A percentile compares a stretch with the other conserved stretches of the same genome.
These are phyloP conservation scores for Onychostoma macrolepis DNA, from an alignment of 2,113 vertebrate genomes.

Conservation along the genomic window DNA sequence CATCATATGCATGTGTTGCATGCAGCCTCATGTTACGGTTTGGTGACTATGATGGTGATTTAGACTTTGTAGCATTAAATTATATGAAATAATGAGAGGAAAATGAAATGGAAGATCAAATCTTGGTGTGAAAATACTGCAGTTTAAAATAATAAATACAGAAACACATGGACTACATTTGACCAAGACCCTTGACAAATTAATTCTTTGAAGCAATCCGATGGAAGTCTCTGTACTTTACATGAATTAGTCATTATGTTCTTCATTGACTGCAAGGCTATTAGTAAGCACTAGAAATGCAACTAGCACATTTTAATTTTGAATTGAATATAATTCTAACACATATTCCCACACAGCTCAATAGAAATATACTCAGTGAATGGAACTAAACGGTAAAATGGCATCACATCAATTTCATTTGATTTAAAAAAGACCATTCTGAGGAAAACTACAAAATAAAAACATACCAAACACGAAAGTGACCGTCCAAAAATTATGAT, in stretches of 20 bases:
- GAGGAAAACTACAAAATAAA: constrained; percentile 1
- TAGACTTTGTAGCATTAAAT: neutral
- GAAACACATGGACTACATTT: neutral
- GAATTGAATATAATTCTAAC: neutral
- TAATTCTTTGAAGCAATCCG: neutral
- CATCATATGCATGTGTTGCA: neutral
- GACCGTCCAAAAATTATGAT: neutral
- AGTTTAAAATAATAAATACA: neutral
- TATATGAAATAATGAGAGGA: neutral
- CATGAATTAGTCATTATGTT: neutral
- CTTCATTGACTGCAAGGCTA: neutral
- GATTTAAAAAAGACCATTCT: neutral
- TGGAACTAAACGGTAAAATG: neutral
- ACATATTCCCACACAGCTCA: neutral
- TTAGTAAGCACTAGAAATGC: neutral
- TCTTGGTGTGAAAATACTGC: neutral
- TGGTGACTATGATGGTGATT: neutral
- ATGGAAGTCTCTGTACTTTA: neutral
- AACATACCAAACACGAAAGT: neutral
- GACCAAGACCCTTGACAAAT: neutral
- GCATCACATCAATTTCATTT: neutral
- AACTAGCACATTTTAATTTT: neutral
- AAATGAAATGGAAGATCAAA: neutral
- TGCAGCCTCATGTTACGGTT: neutral
- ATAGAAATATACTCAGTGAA: neutral